Percentiles rank a stretch among this genome's conserved stretches.
Evolutionary conservation across 2,888 invertebrate species (phyloP).

Genomic region (Cantharis rufa): DNA sequence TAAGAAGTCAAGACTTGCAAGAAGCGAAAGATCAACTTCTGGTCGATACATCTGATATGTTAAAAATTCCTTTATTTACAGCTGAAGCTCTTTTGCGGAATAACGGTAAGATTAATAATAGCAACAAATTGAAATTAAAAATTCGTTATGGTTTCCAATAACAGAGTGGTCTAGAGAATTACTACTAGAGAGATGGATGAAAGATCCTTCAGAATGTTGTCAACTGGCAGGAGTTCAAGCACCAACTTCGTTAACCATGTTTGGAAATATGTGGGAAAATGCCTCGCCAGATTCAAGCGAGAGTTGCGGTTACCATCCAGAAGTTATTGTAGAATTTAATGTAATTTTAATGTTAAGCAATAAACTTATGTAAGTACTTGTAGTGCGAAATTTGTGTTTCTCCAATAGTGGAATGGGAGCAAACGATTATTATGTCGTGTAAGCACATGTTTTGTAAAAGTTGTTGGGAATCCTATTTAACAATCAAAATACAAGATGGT

Average conservation of each 20-base stretch:
- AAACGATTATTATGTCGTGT: constrained; percentile 63
- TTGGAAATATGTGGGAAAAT: constrained; percentile 50
- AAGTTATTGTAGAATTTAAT: constrained; percentile 46
- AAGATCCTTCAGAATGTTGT: constrained; percentile 67
- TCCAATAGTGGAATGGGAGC: constrained; percentile 57
- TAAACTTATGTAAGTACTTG: constrained; percentile 32
- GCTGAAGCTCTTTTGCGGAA: constrained; percentile 70
- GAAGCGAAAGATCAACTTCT: constrained; percentile 72
- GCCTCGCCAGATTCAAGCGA: constrained; percentile 47
- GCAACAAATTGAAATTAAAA: neutral
- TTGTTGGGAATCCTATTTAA: constrained; percentile 70
- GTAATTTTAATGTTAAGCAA: neutral
- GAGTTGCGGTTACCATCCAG: constrained; percentile 37
- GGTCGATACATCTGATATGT: constrained; percentile 73
- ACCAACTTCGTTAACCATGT: constrained; percentile 59
- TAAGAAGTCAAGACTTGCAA: constrained; percentile 69
- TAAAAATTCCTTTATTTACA: constrained; percentile 70
- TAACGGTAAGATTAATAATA: constrained; percentile 58
- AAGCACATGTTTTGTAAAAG: constrained; percentile 65
- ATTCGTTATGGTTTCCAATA: constrained; percentile 7
- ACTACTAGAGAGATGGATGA: constrained; percentile 70
- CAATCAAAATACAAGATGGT: constrained; percentile 68
- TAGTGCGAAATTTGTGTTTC: constrained; percentile 67
- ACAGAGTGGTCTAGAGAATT: constrained; percentile 71
- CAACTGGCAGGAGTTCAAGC: constrained; percentile 68